phyloP scores from a whole-genome alignment of 2,797 vertebrate genomes.

The Cheirogaleus major region DNA sequence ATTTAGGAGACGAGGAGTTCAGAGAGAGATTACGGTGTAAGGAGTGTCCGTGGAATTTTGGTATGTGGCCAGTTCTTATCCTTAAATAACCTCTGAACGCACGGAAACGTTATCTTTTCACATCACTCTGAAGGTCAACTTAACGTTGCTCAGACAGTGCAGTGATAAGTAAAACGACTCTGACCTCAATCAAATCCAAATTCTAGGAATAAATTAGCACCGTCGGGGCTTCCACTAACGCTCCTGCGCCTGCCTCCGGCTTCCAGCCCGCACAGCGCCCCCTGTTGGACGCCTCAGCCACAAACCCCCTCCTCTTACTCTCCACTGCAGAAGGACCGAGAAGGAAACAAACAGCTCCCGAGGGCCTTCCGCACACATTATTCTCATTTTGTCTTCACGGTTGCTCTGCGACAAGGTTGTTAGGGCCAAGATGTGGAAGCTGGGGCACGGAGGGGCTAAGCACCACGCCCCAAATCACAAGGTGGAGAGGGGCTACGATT shows the following conservation, averaged over 20 bases:
- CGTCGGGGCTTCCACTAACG: fast-evolving
- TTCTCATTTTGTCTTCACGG: fast-evolving
- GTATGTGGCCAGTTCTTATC: conserved; percentile 18
- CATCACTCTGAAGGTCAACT: neutral
- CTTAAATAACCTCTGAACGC: conserved; percentile 16
- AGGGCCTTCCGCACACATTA: neutral
- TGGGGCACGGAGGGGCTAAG: neutral
- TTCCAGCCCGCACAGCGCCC: conserved; percentile 46
- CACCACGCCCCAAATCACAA: neutral
- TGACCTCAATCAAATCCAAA: neutral
- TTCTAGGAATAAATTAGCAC: neutral
- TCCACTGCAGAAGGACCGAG: neutral
- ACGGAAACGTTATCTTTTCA: neutral
- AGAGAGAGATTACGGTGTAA: neutral
- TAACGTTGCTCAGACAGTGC: too few relatives aligned
- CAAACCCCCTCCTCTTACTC: neutral
- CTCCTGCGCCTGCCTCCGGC: neutral
- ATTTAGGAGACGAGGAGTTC: neutral
- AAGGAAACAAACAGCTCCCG: fast-evolving
- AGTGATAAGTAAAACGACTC: neutral
- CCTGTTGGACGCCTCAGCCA: conserved; percentile 28
- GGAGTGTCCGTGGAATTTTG: conserved; percentile 17
- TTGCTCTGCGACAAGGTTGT: neutral
- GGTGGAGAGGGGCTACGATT: neutral
- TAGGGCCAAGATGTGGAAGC: neutral